phyloP scores from a whole-genome alignment of 2,888 invertebrate genomes.

The Athalia circularis region DNA sequence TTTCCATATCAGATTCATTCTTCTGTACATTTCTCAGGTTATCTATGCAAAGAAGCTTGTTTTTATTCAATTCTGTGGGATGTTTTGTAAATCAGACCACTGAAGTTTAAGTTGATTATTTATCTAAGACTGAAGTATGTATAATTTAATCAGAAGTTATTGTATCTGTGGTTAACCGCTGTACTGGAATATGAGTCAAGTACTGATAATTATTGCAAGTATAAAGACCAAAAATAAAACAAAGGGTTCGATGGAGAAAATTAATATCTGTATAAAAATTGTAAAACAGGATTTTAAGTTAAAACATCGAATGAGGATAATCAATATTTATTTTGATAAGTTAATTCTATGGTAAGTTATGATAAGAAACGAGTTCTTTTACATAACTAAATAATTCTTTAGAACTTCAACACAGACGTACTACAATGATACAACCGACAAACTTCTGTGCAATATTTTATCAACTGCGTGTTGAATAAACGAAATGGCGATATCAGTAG shows the following conservation, averaged over 20 bases:
- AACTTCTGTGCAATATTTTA: not conserved
- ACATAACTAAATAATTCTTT: conserved; percentile 8
- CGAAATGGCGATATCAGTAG: too few relatives aligned
- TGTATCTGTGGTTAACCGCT: too few relatives aligned
- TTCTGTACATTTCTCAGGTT: too few relatives aligned
- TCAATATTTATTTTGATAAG: not conserved
- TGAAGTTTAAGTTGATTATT: too few relatives aligned
- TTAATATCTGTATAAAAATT: not conserved
- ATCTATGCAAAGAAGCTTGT: too few relatives aligned
- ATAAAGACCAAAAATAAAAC: not conserved
- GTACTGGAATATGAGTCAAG: not conserved
- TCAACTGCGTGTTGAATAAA: not conserved
- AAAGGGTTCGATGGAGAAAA: not conserved
- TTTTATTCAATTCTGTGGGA: too few relatives aligned
- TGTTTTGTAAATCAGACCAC: too few relatives aligned
- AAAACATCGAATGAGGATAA: not conserved
- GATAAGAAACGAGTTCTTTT: conserved; percentile 25
- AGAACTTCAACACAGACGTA: not conserved
- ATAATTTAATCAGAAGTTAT: too few relatives aligned
- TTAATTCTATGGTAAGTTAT: not conserved
- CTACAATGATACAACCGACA: too few relatives aligned
- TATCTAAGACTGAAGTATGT: too few relatives aligned
- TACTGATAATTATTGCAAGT: not conserved
- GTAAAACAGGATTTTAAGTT: too few relatives aligned
- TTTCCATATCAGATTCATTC: too few relatives aligned